These are phyloP conservation scores for Clangula hyemalis DNA, from an alignment of 2,797 vertebrate species.

Conservation along the genomic window DNA sequence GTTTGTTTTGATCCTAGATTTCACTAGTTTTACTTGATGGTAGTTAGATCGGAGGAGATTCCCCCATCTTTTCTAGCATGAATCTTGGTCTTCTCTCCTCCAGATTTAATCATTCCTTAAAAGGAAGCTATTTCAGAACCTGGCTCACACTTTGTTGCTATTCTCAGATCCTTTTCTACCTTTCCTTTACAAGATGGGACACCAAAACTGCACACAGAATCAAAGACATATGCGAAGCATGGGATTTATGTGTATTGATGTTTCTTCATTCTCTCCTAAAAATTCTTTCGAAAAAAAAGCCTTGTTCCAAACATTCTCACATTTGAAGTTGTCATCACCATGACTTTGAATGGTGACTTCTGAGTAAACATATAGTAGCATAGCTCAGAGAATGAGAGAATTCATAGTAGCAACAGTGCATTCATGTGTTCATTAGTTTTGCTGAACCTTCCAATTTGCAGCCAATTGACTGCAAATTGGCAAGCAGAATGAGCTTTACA, in stretches of 20 bases:
- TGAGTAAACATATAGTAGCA: background rate
- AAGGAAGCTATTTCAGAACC: background rate
- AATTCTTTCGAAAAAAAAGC: background rate
- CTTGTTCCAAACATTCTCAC: background rate
- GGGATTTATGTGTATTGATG: background rate
- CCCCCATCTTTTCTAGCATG: accelerated
- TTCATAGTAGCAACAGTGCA: background rate
- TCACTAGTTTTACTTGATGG: background rate
- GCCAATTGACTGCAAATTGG: background rate
- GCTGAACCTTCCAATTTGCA: background rate
- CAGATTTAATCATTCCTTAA: background rate
- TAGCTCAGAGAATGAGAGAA: background rate
- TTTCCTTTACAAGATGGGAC: background rate
- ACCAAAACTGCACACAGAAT: background rate
- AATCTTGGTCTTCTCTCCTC: background rate
- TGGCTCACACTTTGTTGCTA: background rate
- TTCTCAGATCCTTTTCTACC: background rate
- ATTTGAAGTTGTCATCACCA: background rate
- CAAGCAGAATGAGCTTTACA: background rate
- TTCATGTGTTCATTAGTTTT: background rate
- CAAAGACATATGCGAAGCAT: background rate
- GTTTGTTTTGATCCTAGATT: background rate
- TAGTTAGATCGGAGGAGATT: background rate
- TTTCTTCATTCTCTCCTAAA: background rate
- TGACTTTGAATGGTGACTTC: background rate